Base-by-base conservation (phyloP, 2,888 invertebrate species). In the Seira musarum region DNA sequence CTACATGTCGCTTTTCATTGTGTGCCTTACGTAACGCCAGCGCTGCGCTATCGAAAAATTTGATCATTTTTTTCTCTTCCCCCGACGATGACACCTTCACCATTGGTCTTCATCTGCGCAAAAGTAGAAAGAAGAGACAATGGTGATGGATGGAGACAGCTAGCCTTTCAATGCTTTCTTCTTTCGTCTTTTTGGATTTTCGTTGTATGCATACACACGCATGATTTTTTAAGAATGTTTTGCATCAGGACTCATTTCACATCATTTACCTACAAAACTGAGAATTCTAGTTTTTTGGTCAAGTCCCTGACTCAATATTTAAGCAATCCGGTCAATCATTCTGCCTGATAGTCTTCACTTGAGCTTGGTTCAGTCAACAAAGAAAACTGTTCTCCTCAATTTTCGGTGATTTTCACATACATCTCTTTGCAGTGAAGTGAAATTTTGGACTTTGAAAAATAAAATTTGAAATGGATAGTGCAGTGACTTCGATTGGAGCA, bases 261-360 rank as follows among this genome's bases (percentile, higher is more conserved):
- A 66, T 71, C 64, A 73, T 68, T 73, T 80, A 74, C 80, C 70
- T 74, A 80, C 63, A 53, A 76, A 80, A 74, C 69, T 60, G 24
- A 57, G 24, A 10, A 74, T 65, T 80, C 80, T 80, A 17, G 73
- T 80, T 80, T 75, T 72, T 74, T 80, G 66, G 74, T 71, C 71
- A 80, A 80, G 68, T 49, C 70, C 63, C 17, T 70, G 74, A 75
- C 46, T 19, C 65, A 74, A 80, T 80, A 80, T 80, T 75, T 82
- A 84, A 84, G 77, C 81, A 81, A 81, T 84, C 82, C 77, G 77
- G 81, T 80, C 77, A 71, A 35, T 68, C 65, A 67, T 64, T 73
- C 69, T 35, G 63, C n/a, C 61, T 21, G 81, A 49, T 84, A 84
- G 82, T 84, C 79, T 61, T 57, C 75, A 61, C 13, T 63, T 73